Base-by-base conservation (phyloP, 1,140 invertebrate species). In the Acromyrmex charruanus region DNA sequence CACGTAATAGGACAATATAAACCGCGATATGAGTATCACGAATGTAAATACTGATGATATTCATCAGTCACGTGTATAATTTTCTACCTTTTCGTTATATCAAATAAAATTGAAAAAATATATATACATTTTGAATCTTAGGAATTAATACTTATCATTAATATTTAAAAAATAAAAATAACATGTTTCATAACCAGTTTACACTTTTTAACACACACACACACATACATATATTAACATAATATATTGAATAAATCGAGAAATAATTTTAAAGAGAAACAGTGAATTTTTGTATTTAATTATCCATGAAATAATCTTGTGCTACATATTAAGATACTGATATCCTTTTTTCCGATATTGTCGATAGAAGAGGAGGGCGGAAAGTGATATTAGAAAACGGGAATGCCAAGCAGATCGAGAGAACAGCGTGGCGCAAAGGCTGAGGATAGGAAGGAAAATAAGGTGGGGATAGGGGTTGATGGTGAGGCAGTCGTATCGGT, bases 401-500 rank as follows among this genome's bases (percentile, higher is more conserved):
- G 85, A 49, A 85, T 74, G 55, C 86, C 21, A 63, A 86, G 77
- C 71, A 80, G 89, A 61, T 87, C 69, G 80, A 82, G 79, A 49
- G 84, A 87, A 75, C 51, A 85, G 79, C 80, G 88, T 79, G 77
- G 59, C 88, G 88, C 59, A 87, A 84, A 61, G 85, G 79, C 71
- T 75, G 69, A 84, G 77, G 77, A 79, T 69, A 71, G 72, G 69
- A 89, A 80, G 85, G 79, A 77, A 80, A 81, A 74, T 7, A 58
- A 59, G 59, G 86, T 63, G 55, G 77, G 87, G 51, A 90, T 87
- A 87, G 87, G 87, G 87, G 86, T 71, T 86, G 87, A 72, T 75
- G 90, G 89, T 86, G 91, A 91, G 93, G 85, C 87, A 92, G 94
- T 92, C 89, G 94, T 95, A 95, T 94, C 94, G 94, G 95, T 95